Evolutionary conservation across 2,797 vertebrate species (phyloP).

Genomic region (Peromyscus attwateri): DNA sequence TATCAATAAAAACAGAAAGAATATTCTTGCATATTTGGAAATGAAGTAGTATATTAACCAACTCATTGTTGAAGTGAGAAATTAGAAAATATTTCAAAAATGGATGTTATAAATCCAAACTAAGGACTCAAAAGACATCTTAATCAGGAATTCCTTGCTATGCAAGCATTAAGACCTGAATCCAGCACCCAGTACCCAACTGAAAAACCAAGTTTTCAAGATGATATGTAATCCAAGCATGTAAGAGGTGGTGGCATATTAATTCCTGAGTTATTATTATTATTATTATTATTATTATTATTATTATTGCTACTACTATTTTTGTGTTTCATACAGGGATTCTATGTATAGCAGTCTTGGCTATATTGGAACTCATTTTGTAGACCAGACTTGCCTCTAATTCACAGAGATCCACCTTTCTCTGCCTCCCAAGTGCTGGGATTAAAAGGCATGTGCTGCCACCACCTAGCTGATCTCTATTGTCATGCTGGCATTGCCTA

Average conservation of each 20-base stretch:
- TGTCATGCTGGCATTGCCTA: not conserved
- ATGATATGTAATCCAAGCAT: not conserved
- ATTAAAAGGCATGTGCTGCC: not conserved
- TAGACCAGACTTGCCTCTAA: not conserved
- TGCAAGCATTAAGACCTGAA: too few relatives aligned
- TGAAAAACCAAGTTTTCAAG: not conserved
- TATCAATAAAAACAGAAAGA: not conserved
- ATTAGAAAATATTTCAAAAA: not conserved
- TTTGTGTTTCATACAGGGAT: not conserved
- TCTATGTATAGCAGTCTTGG: not conserved
- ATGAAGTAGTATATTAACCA: not conserved
- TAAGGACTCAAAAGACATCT: not conserved
- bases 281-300: too few relatives aligned
- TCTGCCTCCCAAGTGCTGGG: not conserved
- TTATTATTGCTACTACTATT: too few relatives aligned
- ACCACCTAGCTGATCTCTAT: too few relatives aligned
- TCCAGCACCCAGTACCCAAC: not conserved
- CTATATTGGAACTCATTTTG: not conserved
- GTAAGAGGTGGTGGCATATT: too few relatives aligned
- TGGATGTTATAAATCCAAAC: not conserved
- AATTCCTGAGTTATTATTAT: too few relatives aligned
- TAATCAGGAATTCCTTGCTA: not conserved
- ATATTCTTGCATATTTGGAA: not conserved
- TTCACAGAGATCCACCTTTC: not conserved
- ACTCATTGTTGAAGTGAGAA: not conserved